Conservation (phyloP, 2,888 invertebrate species). For the Drosophila dives region DNA sequence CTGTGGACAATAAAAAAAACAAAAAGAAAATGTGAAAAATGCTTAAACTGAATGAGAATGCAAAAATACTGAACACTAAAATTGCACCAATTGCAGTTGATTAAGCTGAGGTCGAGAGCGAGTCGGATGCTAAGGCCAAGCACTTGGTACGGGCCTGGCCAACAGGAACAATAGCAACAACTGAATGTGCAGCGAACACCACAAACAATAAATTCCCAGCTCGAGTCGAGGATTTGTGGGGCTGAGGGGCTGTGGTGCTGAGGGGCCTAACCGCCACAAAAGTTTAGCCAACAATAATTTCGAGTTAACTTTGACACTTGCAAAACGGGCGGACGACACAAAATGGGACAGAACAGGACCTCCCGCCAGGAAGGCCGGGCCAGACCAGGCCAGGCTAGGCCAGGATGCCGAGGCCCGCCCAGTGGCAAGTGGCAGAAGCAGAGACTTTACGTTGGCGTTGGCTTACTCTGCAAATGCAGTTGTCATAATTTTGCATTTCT, state of each 20-base stretch:
- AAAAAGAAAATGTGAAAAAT: constrained; percentile 15
- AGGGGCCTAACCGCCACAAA: constrained; percentile 73
- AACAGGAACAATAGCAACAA: constrained; percentile 5
- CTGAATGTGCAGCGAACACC: constrained; percentile 46
- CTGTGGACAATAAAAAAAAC: constrained; percentile 20
- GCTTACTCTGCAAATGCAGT: constrained; percentile 79
- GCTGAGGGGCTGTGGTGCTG: background rate
- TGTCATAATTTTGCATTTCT: constrained; percentile 81
- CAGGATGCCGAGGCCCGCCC: constrained; percentile 7
- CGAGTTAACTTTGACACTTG: constrained; percentile 82
- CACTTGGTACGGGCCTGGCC: constrained; percentile 15
- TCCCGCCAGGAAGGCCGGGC: constrained; percentile 22
- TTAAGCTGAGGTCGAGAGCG: constrained; percentile 57
- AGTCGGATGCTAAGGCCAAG: constrained; percentile 11
- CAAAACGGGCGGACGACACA: constrained; percentile 67
- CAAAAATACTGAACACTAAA: constrained; percentile 67
- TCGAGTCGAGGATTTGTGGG: background rate
- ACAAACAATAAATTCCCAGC: constrained; percentile 68
- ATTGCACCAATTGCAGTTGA: constrained; percentile 78
- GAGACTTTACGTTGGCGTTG: constrained; percentile 39
- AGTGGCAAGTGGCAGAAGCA: constrained; percentile 5
- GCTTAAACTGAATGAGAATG: constrained; percentile 57
- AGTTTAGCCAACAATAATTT: constrained; percentile 82
- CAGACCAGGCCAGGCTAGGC: background rate
- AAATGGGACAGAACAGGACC: constrained; percentile 31